Evolutionary conservation across 2,113 vertebrate species (phyloP).

Genomic region (Mobula hypostoma): DNA sequence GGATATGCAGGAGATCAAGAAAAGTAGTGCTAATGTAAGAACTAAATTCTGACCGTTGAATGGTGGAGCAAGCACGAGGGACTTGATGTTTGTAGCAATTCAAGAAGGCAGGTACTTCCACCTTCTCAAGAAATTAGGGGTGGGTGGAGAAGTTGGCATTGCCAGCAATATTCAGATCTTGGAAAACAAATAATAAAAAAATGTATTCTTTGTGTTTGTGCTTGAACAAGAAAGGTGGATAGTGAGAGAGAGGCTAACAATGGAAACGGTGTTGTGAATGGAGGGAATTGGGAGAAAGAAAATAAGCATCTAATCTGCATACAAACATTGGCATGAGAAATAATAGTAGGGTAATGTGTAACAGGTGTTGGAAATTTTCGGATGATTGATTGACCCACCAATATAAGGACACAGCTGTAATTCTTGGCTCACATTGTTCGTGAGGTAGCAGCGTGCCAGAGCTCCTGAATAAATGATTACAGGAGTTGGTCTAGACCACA

Average conservation of each 20-base stretch:
- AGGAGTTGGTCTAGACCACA: background rate
- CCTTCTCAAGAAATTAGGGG: no score
- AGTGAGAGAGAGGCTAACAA: background rate
- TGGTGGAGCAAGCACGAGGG: no score
- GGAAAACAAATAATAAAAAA: no score
- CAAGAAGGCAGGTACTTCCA: no score
- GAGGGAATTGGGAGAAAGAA: background rate
- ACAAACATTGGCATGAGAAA: background rate
- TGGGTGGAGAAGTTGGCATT: no score
- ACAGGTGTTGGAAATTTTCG: background rate
- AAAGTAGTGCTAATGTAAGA: no score
- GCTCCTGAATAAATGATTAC: background rate
- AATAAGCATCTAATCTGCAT: background rate
- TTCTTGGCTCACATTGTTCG: background rate
- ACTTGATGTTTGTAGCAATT: no score
- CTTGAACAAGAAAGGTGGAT: background rate
- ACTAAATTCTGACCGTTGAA: no score
- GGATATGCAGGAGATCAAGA: no score
- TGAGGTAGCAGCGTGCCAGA: background rate
- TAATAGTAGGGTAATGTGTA: background rate
- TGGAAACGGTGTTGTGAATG: background rate
- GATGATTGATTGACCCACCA: background rate
- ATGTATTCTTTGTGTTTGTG: background rate
- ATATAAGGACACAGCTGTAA: background rate
- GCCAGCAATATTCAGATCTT: no score